A percentile compares a stretch with the other conserved stretches of the same genome.
phyloP scores from a whole-genome alignment of 1,140 invertebrate genomes.

The Sarcophaga bullata region DNA sequence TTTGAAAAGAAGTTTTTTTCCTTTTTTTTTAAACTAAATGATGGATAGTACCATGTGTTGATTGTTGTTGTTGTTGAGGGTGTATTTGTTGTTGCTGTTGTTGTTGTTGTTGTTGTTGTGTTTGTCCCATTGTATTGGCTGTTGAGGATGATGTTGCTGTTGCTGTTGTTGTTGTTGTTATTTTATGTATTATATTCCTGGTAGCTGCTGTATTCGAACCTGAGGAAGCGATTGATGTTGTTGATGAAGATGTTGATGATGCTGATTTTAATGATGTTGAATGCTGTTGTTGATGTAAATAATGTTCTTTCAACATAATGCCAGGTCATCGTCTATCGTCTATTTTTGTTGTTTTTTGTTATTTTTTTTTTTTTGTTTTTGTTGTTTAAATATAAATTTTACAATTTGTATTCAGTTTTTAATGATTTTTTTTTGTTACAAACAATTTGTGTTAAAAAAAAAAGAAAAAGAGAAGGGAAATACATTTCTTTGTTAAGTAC shows the following conservation, averaged over 20 bases:
- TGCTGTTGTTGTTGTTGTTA: slow-evolving; percentile 44
- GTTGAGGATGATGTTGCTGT: slow-evolving; percentile 43
- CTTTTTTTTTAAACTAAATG: slow-evolving; percentile 40
- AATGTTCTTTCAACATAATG: slow-evolving; percentile 21
- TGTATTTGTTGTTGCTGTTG: not conserved
- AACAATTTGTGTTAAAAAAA: not conserved
- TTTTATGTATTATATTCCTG: slow-evolving; percentile 42
- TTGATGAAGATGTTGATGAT: slow-evolving; percentile 43
- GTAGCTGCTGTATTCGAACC: slow-evolving; percentile 39
- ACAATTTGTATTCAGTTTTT: not conserved
- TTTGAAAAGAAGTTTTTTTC: too few relatives aligned
- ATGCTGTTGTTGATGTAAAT: slow-evolving; percentile 19
- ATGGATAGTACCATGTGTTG: slow-evolving; percentile 9
- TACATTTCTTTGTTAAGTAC: not conserved
- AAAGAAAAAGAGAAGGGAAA: not conserved
- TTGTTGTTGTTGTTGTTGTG: slow-evolving; percentile 24
- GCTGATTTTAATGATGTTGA: slow-evolving; percentile 32
- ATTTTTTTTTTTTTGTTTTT: not conserved
- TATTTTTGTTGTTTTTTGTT: slow-evolving; percentile 12
- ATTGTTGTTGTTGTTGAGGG: too few relatives aligned
- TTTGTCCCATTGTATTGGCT: slow-evolving; percentile 23
- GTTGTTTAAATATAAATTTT: not conserved
- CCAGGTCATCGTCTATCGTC: slow-evolving; percentile 48
- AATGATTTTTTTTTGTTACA: not conserved
- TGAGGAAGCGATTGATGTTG: slow-evolving; percentile 46